A percentile compares a stretch with the other conserved stretches of the same genome.
These are phyloP conservation scores for Macquaria australasica DNA, from an alignment of 2,113 vertebrate genomes.

Conservation along the genomic window DNA sequence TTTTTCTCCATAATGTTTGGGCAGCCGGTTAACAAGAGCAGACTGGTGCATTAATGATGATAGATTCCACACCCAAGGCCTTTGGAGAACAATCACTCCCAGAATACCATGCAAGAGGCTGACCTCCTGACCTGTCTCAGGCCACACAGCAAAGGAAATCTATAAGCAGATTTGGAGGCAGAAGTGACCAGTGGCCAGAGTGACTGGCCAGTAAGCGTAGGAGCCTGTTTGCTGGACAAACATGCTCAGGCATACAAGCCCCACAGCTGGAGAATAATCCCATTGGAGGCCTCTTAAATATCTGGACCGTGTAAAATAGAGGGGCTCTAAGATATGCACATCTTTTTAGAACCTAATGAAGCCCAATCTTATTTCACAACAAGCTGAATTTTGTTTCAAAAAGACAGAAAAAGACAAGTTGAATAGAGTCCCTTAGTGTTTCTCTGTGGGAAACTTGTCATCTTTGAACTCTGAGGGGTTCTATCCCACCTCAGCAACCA, in stretches of 20 bases:
- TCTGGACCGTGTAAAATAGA: slow-evolving; percentile 66
- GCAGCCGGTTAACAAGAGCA: slow-evolving; percentile 88
- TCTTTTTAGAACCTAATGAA: slow-evolving; percentile 80
- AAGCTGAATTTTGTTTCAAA: slow-evolving; percentile 72
- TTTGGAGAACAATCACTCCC: slow-evolving; percentile 93
- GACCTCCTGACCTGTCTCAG: slow-evolving; percentile 95
- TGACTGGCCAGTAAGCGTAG: slow-evolving; percentile 58
- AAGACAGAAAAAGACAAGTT: slow-evolving; percentile 59
- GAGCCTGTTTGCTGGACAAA: slow-evolving; percentile 86
- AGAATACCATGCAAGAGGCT: slow-evolving; percentile 90
- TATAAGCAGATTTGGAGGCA: slow-evolving; percentile 91
- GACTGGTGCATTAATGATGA: slow-evolving; percentile 97
- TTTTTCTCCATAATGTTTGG: slow-evolving; percentile 90
- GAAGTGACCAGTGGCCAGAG: slow-evolving; percentile 79
- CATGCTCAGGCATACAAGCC: slow-evolving; percentile 79
- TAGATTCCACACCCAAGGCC: slow-evolving; percentile 91
- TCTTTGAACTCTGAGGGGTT: slow-evolving; percentile 79
- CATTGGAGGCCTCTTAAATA: slow-evolving; percentile 73
- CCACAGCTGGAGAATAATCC: slow-evolving; percentile 80
- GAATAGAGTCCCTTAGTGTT: slow-evolving; percentile 69
- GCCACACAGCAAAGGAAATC: slow-evolving; percentile 93
- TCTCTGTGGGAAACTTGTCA: slow-evolving; percentile 82
- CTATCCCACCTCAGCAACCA: slow-evolving; percentile 63
- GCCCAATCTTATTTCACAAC: slow-evolving; percentile 78
- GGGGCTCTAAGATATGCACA: slow-evolving; percentile 80